Conservation (phyloP, 2,888 invertebrate genomes). For the Parapristionchus giblindavisi region DNA sequence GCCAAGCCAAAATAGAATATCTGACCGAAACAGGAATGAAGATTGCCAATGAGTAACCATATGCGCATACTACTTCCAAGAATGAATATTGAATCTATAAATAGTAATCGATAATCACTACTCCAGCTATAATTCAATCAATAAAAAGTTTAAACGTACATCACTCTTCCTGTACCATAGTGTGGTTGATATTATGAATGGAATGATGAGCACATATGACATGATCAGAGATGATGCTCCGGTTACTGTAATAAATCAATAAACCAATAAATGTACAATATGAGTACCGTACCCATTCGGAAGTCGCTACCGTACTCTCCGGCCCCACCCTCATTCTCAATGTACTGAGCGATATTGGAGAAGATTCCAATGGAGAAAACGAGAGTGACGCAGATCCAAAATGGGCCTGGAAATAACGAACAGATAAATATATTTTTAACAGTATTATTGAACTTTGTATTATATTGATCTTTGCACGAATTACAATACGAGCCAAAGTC, state of each 20-base stretch:
- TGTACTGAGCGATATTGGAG: conserved; percentile 90
- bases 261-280: neutral
- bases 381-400: conserved; percentile 93
- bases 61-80: conserved; percentile 88
- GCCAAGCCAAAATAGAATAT: neutral
- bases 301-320: conserved; percentile 92
- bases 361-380: conserved; percentile 92
- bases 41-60: conserved; percentile 92
- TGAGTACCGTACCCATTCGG: conserved; percentile 75
- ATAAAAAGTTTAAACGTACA: conserved; percentile 34
- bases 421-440: neutral
- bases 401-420: conserved; percentile 77
- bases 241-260: conserved; percentile 73
- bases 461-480: too few species aligned
- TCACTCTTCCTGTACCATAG: conserved; percentile 81
- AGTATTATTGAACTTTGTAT: too few species aligned
- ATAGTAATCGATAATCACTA: too few species aligned
- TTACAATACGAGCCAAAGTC: neutral
- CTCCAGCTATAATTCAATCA: conserved; percentile 48
- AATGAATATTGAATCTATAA: conserved; percentile 73
- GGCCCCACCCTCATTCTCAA: conserved; percentile 79
- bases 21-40: conserved; percentile 87
- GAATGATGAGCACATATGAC: conserved; percentile 86
- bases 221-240: conserved; percentile 89
- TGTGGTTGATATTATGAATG: conserved; percentile 83